phyloP scores from a whole-genome alignment of 2,888 invertebrate genomes.

The Lydus trimaculatus region DNA sequence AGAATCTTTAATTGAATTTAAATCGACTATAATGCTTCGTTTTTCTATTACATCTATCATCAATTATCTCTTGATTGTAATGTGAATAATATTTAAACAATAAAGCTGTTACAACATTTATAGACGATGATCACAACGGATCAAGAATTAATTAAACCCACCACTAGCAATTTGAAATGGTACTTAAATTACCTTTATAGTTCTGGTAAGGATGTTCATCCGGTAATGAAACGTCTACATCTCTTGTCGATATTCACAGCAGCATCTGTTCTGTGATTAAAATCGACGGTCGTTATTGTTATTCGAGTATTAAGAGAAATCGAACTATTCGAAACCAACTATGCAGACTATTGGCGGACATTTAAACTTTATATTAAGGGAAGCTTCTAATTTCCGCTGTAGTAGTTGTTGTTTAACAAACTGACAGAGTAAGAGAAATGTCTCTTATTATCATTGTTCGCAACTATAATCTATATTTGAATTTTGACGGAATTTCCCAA shows the following conservation, averaged over 20 bases:
- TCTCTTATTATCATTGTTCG: not conserved
- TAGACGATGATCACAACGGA: slow-evolving; percentile 3
- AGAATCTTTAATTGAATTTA: not conserved
- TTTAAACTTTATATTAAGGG: slow-evolving; percentile 21
- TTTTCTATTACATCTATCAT: not conserved
- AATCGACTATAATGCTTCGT: not conserved
- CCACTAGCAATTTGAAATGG: slow-evolving; percentile 6
- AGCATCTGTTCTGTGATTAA: slow-evolving; percentile 43
- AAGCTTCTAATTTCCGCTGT: slow-evolving; percentile 22
- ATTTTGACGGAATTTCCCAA: not conserved
- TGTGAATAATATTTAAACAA: not conserved
- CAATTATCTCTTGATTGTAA: slow-evolving; percentile 1
- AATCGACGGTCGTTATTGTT: slow-evolving; percentile 41
- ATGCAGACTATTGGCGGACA: slow-evolving; percentile 39
- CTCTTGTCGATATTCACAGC: slow-evolving; percentile 33
- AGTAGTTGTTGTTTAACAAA: not conserved
- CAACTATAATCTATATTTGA: not conserved
- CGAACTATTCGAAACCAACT: slow-evolving; percentile 45
- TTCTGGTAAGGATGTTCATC: slow-evolving; percentile 30
- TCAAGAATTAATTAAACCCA: slow-evolving; percentile 25
- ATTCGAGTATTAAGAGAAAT: slow-evolving; percentile 40
- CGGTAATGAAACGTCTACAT: slow-evolving; percentile 45
- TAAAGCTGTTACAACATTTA: slow-evolving; percentile 2
- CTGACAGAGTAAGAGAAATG: not conserved
- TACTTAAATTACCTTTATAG: slow-evolving; percentile 27